A percentile compares a stretch with the other conserved stretches of the same genome.
These are phyloP conservation scores for Ips typographus DNA, from an alignment of 1,140 invertebrate genomes.

Conservation along the genomic window DNA sequence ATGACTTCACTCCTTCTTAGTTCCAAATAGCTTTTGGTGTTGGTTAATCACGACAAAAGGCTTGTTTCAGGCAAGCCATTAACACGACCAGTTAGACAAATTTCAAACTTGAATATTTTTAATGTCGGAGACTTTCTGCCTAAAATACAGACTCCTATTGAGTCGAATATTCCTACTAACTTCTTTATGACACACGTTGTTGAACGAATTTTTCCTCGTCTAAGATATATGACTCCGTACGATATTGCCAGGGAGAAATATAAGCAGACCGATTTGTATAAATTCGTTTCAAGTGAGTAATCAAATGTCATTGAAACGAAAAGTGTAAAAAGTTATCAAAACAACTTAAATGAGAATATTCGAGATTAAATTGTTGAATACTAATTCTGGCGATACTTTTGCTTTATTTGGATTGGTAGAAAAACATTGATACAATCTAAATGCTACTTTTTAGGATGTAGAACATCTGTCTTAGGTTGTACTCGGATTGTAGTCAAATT, in stretches of 20 bases:
- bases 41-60: not conserved
- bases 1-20: no score
- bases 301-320: not conserved
- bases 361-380: no score
- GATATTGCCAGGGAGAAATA: slow-evolving; percentile 26
- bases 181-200: slow-evolving; percentile 28
- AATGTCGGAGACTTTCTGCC: slow-evolving; percentile 31
- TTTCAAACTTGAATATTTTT: slow-evolving; percentile 17
- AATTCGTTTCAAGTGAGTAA: slow-evolving; percentile 31
- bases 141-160: slow-evolving; percentile 27
- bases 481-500: no score
- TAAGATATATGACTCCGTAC: slow-evolving; percentile 27
- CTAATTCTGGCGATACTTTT: no score
- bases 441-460: no score
- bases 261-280: slow-evolving; percentile 15
- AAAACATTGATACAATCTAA: no score
- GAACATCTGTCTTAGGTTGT: no score
- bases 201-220: slow-evolving; percentile 25
- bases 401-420: no score
- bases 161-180: slow-evolving; percentile 16
- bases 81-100: slow-evolving; percentile 6
- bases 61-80: slow-evolving; percentile 11
- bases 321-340: not conserved
- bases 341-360: no score
- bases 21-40: not conserved